These are phyloP conservation scores for Temnothorax ravouxi DNA, from an alignment of 2,888 invertebrate species.

Conservation along the genomic window DNA sequence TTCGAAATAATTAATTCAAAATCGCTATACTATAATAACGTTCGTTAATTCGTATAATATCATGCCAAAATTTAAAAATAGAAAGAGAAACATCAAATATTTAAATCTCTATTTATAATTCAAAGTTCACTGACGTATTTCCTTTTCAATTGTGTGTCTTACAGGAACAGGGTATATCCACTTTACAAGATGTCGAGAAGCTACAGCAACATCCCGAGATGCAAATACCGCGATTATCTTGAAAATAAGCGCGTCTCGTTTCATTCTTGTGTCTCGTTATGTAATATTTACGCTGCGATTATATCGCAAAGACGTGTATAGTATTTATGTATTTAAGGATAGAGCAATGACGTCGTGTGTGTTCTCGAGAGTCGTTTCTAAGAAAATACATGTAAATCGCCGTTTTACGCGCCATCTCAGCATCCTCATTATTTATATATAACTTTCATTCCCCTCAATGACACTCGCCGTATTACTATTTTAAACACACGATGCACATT, in stretches of 20 bases:
- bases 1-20: neutral
- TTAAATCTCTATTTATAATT: neutral
- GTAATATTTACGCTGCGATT: slow-evolving; percentile 48
- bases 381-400: slow-evolving; percentile 64
- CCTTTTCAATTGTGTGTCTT: slow-evolving; percentile 43
- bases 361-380: slow-evolving; percentile 68
- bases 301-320: slow-evolving; percentile 65
- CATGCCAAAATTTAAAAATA: neutral
- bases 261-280: slow-evolving; percentile 52
- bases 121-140: neutral
- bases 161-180: slow-evolving; percentile 90
- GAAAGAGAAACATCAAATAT: neutral
- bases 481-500: slow-evolving; percentile 51
- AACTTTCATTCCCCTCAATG: slow-evolving; percentile 21
- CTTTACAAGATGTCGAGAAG: slow-evolving; percentile 90
- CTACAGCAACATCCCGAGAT: slow-evolving; percentile 83
- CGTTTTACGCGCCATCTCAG: slow-evolving; percentile 8
- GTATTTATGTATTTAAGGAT: slow-evolving; percentile 66
- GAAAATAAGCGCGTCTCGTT: slow-evolving; percentile 26
- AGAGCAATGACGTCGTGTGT: slow-evolving; percentile 54
- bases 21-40: neutral
- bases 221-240: slow-evolving; percentile 70
- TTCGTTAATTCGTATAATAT: neutral
- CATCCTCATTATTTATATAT: slow-evolving; percentile 40
- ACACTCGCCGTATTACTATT: slow-evolving; percentile 49